phyloP scores from a whole-genome alignment of 1,140 invertebrate genomes.

The Mizuhopecten yessoensis region DNA sequence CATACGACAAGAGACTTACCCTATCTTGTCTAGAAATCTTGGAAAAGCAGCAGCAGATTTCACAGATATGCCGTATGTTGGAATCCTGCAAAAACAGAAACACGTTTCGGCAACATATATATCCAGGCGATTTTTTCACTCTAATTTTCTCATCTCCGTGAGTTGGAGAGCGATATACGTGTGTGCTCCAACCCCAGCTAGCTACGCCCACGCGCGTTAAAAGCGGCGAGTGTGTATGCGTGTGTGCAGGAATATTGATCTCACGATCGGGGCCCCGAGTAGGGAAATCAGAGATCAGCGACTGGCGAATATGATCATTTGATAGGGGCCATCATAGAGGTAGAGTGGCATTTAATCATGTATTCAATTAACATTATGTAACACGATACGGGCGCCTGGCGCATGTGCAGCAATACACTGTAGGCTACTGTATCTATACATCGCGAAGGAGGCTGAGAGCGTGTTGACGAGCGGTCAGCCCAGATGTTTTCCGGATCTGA shows the following conservation, averaged over 20 bases:
- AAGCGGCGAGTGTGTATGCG: constrained; percentile 30
- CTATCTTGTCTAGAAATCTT: neutral
- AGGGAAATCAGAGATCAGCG: neutral
- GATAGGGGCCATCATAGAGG: neutral
- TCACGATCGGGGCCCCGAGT: constrained; percentile 13
- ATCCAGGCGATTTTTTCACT: constrained; percentile 10
- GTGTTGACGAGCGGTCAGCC: neutral
- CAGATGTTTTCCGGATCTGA: neutral
- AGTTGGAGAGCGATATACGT: neutral
- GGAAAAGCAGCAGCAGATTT: neutral
- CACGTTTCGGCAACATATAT: constrained; percentile 33
- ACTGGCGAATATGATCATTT: neutral
- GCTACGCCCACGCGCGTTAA: constrained; percentile 29
- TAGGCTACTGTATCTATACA: neutral
- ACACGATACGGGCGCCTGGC: neutral
- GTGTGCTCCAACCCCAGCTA: neutral
- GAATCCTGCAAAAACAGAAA: neutral
- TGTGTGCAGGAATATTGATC: constrained; percentile 18
- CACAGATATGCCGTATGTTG: constrained; percentile 14
- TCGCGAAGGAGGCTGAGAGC: neutral
- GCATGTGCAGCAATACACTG: constrained; percentile 36
- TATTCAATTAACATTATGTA: constrained; percentile 29
- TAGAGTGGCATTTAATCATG: neutral
- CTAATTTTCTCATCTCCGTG: constrained; percentile 33
- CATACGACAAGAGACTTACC: neutral